These are phyloP conservation scores for Cyprinus carpio DNA, from an alignment of 2,113 vertebrate species.

Conservation along the genomic window DNA sequence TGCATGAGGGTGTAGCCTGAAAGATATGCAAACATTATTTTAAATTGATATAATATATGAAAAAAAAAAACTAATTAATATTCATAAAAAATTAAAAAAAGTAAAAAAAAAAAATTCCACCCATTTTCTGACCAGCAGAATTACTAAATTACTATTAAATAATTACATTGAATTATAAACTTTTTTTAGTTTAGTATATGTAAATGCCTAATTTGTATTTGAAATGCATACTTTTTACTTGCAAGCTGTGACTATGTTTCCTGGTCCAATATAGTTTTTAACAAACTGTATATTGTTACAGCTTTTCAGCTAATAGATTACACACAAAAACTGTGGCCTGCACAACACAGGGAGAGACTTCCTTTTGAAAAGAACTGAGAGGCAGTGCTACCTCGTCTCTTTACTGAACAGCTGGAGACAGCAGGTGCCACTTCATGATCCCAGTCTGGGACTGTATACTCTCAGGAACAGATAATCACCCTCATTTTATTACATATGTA, in stretches of 20 bases:
- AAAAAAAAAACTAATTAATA: too few species aligned
- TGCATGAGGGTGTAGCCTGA: conserved; percentile 98
- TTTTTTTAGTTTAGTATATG: background rate
- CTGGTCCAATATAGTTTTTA: background rate
- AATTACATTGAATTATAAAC: too few species aligned
- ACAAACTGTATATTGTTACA: background rate
- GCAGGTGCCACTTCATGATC: conserved; percentile 24
- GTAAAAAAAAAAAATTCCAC: too few species aligned
- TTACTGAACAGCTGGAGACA: conserved; percentile 39
- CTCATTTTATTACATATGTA: conserved; percentile 20
- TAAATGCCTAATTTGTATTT: background rate
- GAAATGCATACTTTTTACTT: background rate
- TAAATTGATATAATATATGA: too few species aligned
- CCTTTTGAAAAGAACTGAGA: background rate
- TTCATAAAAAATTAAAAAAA: too few species aligned
- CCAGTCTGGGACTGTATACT: background rate
- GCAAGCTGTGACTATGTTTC: background rate
- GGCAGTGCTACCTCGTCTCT: background rate
- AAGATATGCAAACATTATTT: conserved; percentile 34
- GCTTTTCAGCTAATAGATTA: background rate
- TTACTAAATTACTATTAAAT: too few species aligned
- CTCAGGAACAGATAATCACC: conserved; percentile 29
- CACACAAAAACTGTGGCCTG: background rate
- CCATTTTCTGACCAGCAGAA: too few species aligned
- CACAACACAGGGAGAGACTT: background rate